Conservation (phyloP, 2,888 invertebrate species). For the Cheilosia scutellata region DNA sequence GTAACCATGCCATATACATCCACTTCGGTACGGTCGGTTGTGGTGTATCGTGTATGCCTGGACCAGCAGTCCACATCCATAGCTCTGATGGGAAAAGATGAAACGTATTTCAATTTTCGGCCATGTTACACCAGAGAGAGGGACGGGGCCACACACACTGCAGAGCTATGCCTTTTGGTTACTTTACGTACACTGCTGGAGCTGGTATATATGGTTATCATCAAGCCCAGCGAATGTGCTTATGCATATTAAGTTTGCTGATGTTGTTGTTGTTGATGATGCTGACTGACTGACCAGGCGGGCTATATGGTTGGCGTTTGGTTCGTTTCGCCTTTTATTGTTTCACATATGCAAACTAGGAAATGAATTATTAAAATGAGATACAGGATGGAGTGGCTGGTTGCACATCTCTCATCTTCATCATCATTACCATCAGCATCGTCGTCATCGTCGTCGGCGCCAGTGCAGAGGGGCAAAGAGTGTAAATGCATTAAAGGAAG, state of each 20-base stretch:
- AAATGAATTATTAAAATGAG: constrained; percentile 75
- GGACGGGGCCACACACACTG: neutral
- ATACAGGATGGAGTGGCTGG: constrained; percentile 69
- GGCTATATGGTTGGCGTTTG: constrained; percentile 24
- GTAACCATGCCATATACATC: constrained; percentile 42
- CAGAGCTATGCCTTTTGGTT: constrained; percentile 26
- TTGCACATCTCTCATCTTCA: constrained; percentile 46
- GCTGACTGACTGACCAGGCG: neutral
- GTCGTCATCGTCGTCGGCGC: constrained; percentile 1
- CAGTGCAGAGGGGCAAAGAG: neutral
- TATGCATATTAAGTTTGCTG: constrained; percentile 64
- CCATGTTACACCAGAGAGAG: constrained; percentile 49
- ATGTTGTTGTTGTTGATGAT: constrained; percentile 27
- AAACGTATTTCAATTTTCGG: constrained; percentile 56
- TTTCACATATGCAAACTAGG: constrained; percentile 74
- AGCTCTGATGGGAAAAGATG: constrained; percentile 26
- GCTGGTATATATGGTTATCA: constrained; percentile 9
- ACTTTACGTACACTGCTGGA: constrained; percentile 6
- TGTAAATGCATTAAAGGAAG: constrained; percentile 62
- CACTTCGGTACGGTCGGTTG: constrained; percentile 1
- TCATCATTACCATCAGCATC: constrained; percentile 23
- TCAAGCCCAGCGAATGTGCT: constrained; percentile 50
- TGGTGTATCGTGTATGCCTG: constrained; percentile 53
- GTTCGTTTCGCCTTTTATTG: constrained; percentile 70
- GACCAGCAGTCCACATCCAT: neutral